Evolutionary conservation across 1,140 invertebrate genomes (phyloP).

Genomic region (Manduca sexta): DNA sequence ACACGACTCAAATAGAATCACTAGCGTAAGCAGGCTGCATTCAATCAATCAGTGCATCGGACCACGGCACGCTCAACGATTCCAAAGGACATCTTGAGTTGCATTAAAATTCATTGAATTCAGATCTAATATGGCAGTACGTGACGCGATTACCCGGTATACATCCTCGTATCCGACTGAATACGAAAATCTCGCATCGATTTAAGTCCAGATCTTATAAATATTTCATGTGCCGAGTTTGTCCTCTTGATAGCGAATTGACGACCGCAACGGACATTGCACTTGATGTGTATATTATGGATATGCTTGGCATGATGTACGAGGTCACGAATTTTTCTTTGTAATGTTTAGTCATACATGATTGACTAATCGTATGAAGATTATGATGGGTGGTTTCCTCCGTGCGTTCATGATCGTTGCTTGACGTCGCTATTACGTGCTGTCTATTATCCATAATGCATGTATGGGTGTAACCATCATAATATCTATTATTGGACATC

Average conservation of each 20-base stretch:
- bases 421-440: too few species aligned
- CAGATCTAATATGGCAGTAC: conserved; percentile 43
- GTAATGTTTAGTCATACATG: too few species aligned
- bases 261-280: background rate
- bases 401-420: too few species aligned
- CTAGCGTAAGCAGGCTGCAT: conserved; percentile 9
- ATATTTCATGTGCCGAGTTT: conserved; percentile 20
- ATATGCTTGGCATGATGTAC: too few species aligned
- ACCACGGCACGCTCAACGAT: conserved; percentile 16
- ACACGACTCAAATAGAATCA: background rate
- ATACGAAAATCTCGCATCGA: conserved; percentile 36
- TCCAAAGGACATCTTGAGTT: conserved; percentile 13
- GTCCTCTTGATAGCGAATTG: conserved; percentile 1
- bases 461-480: too few species aligned
- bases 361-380: too few species aligned
- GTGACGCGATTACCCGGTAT: conserved; percentile 29
- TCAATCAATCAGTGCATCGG: conserved; percentile 27
- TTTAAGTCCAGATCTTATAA: conserved; percentile 32
- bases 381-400: too few species aligned
- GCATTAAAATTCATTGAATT: conserved; percentile 58
- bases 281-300: conserved; percentile 16
- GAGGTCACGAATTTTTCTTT: too few species aligned
- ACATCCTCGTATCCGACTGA: conserved; percentile 16
- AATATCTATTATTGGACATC: too few species aligned
- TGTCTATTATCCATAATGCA: too few species aligned